phyloP scores from a whole-genome alignment of 2,113 vertebrate species.

The Chinchilla lanigera region DNA sequence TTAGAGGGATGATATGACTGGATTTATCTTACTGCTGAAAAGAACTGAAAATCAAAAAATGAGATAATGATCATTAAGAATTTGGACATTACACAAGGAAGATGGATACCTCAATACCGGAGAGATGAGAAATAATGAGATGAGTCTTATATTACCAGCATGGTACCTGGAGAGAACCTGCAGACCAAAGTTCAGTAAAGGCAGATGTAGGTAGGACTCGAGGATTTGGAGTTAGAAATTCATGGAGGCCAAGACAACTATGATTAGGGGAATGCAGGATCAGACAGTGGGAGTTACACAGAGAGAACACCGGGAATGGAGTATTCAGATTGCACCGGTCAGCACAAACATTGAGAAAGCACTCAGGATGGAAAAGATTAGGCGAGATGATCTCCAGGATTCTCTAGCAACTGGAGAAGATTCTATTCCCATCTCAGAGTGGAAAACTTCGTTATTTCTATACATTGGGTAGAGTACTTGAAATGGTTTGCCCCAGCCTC shows the following conservation, averaged over 20 bases:
- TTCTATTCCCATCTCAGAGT: not conserved
- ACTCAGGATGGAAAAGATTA: not conserved
- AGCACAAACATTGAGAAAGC: not conserved
- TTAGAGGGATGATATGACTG: not conserved
- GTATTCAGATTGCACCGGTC: not conserved
- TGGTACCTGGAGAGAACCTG: not conserved
- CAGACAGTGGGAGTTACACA: not conserved
- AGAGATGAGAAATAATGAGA: not conserved
- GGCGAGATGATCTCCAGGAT: not conserved
- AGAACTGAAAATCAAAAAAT: not conserved
- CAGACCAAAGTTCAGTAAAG: not conserved
- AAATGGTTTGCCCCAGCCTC: not conserved
- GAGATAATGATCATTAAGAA: not conserved
- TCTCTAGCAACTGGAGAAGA: not conserved
- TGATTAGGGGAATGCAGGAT: not conserved
- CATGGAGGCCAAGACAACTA: not conserved
- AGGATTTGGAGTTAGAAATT: not conserved
- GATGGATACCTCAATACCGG: not conserved
- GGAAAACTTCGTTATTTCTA: not conserved
- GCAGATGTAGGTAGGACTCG: not conserved
- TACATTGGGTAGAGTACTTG: not conserved
- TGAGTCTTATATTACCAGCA: not conserved
- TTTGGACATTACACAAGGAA: not conserved
- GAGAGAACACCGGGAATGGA: not conserved
- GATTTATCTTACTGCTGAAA: not conserved